These are phyloP conservation scores for Drosophila bocqueti DNA, from an alignment of 1,140 invertebrate species.

Conservation along the genomic window DNA sequence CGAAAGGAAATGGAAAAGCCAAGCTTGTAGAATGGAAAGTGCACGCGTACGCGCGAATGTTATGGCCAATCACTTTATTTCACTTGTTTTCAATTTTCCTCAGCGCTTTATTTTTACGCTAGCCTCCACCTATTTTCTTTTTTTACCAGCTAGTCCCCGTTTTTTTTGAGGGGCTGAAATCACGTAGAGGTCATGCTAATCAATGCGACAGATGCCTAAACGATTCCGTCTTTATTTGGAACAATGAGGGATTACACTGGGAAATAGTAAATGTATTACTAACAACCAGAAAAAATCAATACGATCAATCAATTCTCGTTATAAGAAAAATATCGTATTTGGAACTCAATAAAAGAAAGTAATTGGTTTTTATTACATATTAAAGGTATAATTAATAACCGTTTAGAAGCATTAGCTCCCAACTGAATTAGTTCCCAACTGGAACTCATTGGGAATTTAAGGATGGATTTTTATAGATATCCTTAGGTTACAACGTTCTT, in stretches of 20 bases:
- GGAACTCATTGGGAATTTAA: not conserved
- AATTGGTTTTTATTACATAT: too few species aligned
- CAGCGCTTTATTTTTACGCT: slow-evolving; percentile 28
- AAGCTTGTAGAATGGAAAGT: slow-evolving; percentile 58
- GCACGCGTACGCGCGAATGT: slow-evolving; percentile 79
- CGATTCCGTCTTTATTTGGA: slow-evolving; percentile 5
- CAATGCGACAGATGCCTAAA: slow-evolving; percentile 45
- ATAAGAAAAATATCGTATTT: too few species aligned
- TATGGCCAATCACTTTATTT: slow-evolving; percentile 82
- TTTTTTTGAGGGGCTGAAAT: slow-evolving; percentile 9
- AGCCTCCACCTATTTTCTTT: not conserved
- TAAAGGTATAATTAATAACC: too few species aligned
- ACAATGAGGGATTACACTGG: not conserved
- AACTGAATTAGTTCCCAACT: too few species aligned
- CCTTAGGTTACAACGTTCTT: not conserved
- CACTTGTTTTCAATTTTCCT: slow-evolving; percentile 80
- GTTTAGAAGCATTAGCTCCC: too few species aligned
- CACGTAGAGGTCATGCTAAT: slow-evolving; percentile 60
- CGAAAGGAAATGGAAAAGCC: slow-evolving; percentile 32
- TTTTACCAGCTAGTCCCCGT: slow-evolving; percentile 4
- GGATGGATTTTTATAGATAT: not conserved
- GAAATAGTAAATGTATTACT: not conserved
- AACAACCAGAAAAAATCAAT: not conserved
- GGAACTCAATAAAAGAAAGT: too few species aligned
- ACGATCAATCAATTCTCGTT: not conserved